Evolutionary conservation across 2,888 invertebrate species (phyloP).

Genomic region (Cephus runcator): DNA sequence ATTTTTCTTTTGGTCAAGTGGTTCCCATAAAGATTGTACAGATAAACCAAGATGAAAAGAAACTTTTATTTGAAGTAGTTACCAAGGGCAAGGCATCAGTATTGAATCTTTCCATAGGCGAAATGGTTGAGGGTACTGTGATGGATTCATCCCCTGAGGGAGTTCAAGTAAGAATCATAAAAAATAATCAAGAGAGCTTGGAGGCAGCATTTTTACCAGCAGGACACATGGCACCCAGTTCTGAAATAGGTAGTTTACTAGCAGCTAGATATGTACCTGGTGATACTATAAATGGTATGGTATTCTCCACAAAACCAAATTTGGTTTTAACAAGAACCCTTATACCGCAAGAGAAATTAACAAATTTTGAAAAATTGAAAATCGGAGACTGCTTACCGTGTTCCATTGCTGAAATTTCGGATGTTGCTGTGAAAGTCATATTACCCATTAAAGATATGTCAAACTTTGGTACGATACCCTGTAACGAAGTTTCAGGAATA

Average conservation of each 20-base stretch:
- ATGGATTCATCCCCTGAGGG: constrained; percentile 48
- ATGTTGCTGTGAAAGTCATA: constrained; percentile 40
- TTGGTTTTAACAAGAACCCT: constrained; percentile 50
- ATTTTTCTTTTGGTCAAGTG: constrained; percentile 73
- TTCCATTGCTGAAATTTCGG: constrained; percentile 41
- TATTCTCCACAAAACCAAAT: constrained; percentile 48
- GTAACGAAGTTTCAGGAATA: constrained; percentile 26
- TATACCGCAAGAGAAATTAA: constrained; percentile 31
- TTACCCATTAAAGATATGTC: constrained; percentile 44
- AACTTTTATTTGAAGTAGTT: constrained; percentile 29
- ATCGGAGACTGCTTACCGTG: constrained; percentile 47
- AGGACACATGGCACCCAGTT: constrained; percentile 54
- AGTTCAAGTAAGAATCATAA: constrained; percentile 43
- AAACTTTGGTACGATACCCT: constrained; percentile 38
- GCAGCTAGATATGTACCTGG: constrained; percentile 46
- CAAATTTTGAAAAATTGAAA: constrained; percentile 38
- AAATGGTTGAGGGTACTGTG: constrained; percentile 49
- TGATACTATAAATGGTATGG: constrained; percentile 44
- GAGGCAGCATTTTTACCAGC: constrained; percentile 51
- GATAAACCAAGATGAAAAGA: constrained; percentile 28
- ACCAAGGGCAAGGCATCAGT: neutral
- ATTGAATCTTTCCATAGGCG: constrained; percentile 40
- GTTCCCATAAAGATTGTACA: constrained; percentile 45
- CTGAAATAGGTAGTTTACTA: constrained; percentile 45
- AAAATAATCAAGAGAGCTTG: constrained; percentile 18